Conservation (phyloP, 1,140 invertebrate genomes). For the Papilio dardanus region DNA sequence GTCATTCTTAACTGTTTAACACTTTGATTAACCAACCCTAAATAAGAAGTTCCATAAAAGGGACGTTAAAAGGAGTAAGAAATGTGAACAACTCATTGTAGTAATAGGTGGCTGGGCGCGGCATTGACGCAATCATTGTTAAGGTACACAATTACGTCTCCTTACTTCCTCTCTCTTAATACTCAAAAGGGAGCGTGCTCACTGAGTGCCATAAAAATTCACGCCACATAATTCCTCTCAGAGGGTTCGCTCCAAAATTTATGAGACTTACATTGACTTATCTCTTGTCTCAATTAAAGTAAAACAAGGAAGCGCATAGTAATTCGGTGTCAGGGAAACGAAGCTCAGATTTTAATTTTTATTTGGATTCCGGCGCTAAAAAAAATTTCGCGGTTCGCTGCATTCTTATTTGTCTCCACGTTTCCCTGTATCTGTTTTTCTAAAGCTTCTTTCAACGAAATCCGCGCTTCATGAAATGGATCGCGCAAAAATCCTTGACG, state of each 20-base stretch:
- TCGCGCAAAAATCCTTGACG: slow-evolving; percentile 48
- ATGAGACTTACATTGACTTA: slow-evolving; percentile 47
- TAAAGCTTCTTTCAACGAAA: slow-evolving; percentile 60
- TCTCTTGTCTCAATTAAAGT: slow-evolving; percentile 43
- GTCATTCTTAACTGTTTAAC: not conserved
- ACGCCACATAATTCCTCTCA: slow-evolving; percentile 34
- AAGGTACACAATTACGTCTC: slow-evolving; percentile 15
- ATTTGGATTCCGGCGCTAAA: slow-evolving; percentile 53
- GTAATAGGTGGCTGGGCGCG: not conserved
- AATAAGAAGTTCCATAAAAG: not conserved
- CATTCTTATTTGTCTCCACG: slow-evolving; percentile 63
- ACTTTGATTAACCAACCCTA: not conserved
- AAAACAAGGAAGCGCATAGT: slow-evolving; percentile 45
- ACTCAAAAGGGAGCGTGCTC: slow-evolving; percentile 23
- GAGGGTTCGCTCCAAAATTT: slow-evolving; percentile 42
- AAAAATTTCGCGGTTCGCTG: slow-evolving; percentile 57
- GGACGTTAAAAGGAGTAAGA: not conserved
- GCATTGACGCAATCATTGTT: slow-evolving; percentile 18
- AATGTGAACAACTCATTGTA: not conserved
- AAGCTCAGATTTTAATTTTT: slow-evolving; percentile 61
- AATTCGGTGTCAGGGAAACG: slow-evolving; percentile 45
- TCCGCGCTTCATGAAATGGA: slow-evolving; percentile 52
- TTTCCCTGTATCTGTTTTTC: slow-evolving; percentile 63
- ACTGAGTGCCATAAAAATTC: slow-evolving; percentile 32
- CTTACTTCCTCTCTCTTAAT: slow-evolving; percentile 15